Evolutionary conservation across 2,888 invertebrate species (phyloP).

Genomic region (Drosophila ochracea): DNA sequence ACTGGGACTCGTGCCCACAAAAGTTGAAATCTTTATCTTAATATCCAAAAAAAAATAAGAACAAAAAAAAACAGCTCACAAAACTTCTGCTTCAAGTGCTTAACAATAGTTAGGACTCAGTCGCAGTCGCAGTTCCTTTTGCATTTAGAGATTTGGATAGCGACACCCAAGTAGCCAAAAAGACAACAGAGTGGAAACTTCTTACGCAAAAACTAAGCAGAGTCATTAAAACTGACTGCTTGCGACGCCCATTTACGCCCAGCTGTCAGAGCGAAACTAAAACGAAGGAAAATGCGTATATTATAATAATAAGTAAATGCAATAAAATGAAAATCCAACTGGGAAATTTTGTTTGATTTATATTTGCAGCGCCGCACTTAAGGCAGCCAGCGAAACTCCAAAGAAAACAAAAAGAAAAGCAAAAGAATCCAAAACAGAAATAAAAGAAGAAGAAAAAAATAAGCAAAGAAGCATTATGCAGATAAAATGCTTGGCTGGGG

Average conservation of each 20-base stretch:
- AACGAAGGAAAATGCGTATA: slow-evolving; percentile 47
- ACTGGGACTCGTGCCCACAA: slow-evolving; percentile 24
- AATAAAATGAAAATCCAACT: slow-evolving; percentile 81
- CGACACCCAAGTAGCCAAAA: slow-evolving; percentile 17
- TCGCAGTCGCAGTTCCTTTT: slow-evolving; percentile 1
- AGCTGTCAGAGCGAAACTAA: slow-evolving; percentile 28
- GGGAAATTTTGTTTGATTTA: slow-evolving; percentile 82
- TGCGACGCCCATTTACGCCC: slow-evolving; percentile 40
- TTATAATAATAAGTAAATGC: slow-evolving; percentile 79
- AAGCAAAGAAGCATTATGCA: slow-evolving; percentile 65
- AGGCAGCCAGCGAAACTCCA: slow-evolving; percentile 19
- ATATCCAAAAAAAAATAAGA: slow-evolving; percentile 26
- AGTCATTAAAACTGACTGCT: slow-evolving; percentile 51
- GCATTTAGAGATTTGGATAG: slow-evolving; percentile 24
- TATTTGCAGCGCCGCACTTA: slow-evolving; percentile 56
- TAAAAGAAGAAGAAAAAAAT: slow-evolving; percentile 16
- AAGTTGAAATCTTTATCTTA: slow-evolving; percentile 67
- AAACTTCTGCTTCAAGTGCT: slow-evolving; percentile 59
- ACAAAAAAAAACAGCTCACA: slow-evolving; percentile 10
- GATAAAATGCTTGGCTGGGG: slow-evolving; percentile 48
- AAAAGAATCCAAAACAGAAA: slow-evolving; percentile 9
- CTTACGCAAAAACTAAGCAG: slow-evolving; percentile 40
- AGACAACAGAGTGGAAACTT: slow-evolving; percentile 2
- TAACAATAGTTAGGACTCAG: slow-evolving; percentile 66
- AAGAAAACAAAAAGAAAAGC: slow-evolving; percentile 13